Evolutionary conservation across 2,888 invertebrate genomes (phyloP).

Genomic region (Andrena haemorrhoa): DNA sequence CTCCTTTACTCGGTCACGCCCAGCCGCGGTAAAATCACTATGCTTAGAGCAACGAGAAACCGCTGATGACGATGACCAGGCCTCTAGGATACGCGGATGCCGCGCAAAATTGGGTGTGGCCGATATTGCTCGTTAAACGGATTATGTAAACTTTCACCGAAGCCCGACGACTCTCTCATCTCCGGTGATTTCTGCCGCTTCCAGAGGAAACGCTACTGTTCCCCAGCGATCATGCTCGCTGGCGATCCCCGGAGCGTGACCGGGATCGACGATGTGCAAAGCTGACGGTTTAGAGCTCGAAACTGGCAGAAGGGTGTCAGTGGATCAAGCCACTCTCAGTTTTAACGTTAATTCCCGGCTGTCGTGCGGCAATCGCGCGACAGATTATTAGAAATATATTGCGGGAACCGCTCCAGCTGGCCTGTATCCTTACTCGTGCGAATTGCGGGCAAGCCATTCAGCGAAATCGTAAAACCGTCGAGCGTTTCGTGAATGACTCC

Average conservation of each 20-base stretch:
- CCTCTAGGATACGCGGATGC: neutral
- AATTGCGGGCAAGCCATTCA: neutral
- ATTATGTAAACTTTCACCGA: slow-evolving; percentile 65
- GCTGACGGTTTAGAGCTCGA: neutral
- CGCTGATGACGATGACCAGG: slow-evolving; percentile 15
- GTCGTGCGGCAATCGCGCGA: slow-evolving; percentile 11
- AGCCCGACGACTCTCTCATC: neutral
- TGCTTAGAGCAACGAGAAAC: slow-evolving; percentile 17
- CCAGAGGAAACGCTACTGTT: neutral
- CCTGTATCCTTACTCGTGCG: neutral
- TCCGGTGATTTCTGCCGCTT: neutral
- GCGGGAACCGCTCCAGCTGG: neutral
- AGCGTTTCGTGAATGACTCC: slow-evolving; percentile 28
- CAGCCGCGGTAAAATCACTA: slow-evolving; percentile 55
- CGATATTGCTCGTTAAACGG: slow-evolving; percentile 34
- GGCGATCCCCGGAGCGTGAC: neutral
- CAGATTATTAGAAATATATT: slow-evolving; percentile 4
- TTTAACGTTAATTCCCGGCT: slow-evolving; percentile 39
- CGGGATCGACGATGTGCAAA: neutral
- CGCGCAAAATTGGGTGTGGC: slow-evolving; percentile 38
- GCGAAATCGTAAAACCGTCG: neutral
- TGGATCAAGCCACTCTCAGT: slow-evolving; percentile 45
- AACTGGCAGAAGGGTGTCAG: slow-evolving; percentile 19
- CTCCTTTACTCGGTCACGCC: slow-evolving; percentile 69
- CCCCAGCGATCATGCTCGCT: neutral